phyloP scores from a whole-genome alignment of 2,113 vertebrate genomes.

The Hassar affinis region DNA sequence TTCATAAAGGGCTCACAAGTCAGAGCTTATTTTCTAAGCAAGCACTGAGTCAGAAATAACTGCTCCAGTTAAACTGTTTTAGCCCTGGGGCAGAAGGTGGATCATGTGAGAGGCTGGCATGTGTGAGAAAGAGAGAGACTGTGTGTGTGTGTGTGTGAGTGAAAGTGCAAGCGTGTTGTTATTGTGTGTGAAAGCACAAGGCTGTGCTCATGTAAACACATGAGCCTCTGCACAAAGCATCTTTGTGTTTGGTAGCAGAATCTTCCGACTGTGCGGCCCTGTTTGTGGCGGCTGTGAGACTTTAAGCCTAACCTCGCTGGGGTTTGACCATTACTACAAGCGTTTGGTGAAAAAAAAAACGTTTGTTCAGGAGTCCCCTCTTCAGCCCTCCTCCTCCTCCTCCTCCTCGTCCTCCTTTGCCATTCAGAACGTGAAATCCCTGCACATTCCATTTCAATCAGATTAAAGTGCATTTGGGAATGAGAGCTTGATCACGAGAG shows the following conservation, averaged over 20 bases:
- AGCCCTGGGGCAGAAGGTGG: constrained; percentile 39
- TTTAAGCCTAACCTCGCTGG: constrained; percentile 53
- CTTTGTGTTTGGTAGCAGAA: constrained; percentile 31
- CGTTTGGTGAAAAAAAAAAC: constrained; percentile 37
- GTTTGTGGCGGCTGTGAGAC: constrained; percentile 21
- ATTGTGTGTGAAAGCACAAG: constrained; percentile 21
- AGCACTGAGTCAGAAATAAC: constrained; percentile 25
- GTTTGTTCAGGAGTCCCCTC: constrained; percentile 59
- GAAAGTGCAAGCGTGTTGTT: constrained; percentile 24
- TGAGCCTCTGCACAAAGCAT: constrained; percentile 23
- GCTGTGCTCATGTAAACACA: constrained; percentile 28
- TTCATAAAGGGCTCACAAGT: constrained; percentile 21
- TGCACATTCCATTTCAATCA: constrained; percentile 50
- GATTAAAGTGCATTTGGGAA: constrained; percentile 57
- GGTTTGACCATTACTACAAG: constrained; percentile 39
- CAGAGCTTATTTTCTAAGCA: constrained; percentile 29
- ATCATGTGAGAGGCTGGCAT: constrained; percentile 57
- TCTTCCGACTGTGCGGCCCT: constrained; percentile 13
- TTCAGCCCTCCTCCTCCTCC: not conserved
- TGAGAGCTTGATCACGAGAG: constrained; percentile 45
- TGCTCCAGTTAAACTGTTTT: constrained; percentile 44
- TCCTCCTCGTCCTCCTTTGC: not conserved
- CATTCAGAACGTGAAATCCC: constrained; percentile 50
- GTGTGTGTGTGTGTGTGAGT: not conserved
- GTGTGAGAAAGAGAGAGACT: constrained; percentile 40